phyloP scores from a whole-genome alignment of 2,888 invertebrate species.

The Tryphoninae sp. region DNA sequence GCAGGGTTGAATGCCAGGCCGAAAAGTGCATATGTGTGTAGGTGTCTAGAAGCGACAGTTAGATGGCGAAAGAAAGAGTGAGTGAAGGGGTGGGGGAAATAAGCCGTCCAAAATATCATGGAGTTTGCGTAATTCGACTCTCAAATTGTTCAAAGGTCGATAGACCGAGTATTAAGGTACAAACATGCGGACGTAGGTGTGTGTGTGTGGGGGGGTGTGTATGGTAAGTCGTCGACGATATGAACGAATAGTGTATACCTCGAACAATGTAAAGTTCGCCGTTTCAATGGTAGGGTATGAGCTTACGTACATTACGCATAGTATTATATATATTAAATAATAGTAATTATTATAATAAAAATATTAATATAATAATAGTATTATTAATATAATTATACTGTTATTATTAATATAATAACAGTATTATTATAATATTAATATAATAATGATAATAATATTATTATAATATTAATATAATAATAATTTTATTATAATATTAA shows the following conservation, averaged over 20 bases:
- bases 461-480: too few species aligned
- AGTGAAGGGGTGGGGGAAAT: not conserved
- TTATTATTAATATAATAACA: too few species aligned
- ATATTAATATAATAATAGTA: too few species aligned
- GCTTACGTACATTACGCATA: not conserved
- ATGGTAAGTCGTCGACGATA: not conserved
- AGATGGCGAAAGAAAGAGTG: not conserved
- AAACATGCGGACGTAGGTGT: not conserved
- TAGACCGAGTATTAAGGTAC: not conserved
- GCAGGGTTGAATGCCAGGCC: too few species aligned
- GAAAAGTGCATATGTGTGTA: too few species aligned
- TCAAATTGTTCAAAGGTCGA: slow-evolving; percentile 19
- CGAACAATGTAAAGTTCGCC: slow-evolving; percentile 11
- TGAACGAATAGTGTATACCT: slow-evolving; percentile 4
- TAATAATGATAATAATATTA: too few species aligned
- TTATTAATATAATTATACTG: too few species aligned
- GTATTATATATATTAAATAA: not conserved
- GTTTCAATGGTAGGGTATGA: not conserved
- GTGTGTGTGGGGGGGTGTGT: not conserved
- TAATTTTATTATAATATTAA: too few species aligned
- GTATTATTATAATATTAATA: too few species aligned
- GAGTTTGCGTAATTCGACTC: not conserved
- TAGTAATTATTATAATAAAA: too few species aligned
- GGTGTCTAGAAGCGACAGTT: not conserved
- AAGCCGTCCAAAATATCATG: not conserved